Base-by-base conservation (phyloP, 2,888 invertebrate genomes). In the Dryobota labecula region DNA sequence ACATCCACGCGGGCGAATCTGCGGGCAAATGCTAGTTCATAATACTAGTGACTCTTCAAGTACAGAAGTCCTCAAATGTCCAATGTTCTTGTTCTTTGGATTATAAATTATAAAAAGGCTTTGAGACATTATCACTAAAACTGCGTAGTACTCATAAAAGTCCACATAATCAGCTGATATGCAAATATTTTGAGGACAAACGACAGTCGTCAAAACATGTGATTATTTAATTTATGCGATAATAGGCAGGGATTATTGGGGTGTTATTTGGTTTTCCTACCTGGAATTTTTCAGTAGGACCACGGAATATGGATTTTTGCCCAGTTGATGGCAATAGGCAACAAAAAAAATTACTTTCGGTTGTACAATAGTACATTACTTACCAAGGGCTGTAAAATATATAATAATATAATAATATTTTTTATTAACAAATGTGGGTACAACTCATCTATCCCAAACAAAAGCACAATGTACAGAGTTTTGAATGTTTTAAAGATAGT, bases 161-260 rank as follows among this genome's bases (percentile, higher is more conserved):
- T 54, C 53, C 63, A 53, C 15, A 11, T 27, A 24, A 41, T 11
- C 30, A 41, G 38, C 18, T 54, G 66, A 47, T 76, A 45, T 15
- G 33, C 27, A 65, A 54, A 65, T 72, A 65, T 76, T 76, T 41
- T 54, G 24, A 47, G 41, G 20, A 65, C 54, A 76, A 53, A 30
- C 8, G 5, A 18, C 13, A 24, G 9, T 65, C 45, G 54, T 54
- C 24, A 54, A 18, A 74, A 64, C 51, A 75, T 30, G 24, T 24
- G 8, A 65, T 33, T 65, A 72, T 49, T 33, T 33, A 27, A 18
- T 18, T 8, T 18, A 41, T 54, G 36, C 13, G 49, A 49, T 49
- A 41, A 30, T 33, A 11, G 27, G 38, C 15, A 36, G 6, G 33
- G 33, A 36, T 58, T 11, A 47, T n/a, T n/a, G 45, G 9, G n/a